A percentile compares a stretch with the other conserved stretches of the same genome.
Evolutionary conservation across 2,888 invertebrate genomes (phyloP).

Genomic region (Thelaira solivaga): DNA sequence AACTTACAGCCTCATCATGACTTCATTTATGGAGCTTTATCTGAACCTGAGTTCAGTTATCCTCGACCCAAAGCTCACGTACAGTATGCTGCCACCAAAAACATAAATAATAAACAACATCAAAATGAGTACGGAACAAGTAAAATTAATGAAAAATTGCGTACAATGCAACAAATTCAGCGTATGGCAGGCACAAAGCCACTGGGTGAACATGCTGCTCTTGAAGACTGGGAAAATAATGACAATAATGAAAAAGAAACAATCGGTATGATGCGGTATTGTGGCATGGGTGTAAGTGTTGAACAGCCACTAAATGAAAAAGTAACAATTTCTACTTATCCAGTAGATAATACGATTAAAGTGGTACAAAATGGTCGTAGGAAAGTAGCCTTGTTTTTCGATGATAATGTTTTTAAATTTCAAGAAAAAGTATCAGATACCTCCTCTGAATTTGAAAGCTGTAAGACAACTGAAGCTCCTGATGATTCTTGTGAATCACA

Average conservation of each 20-base stretch:
- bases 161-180: conserved; percentile 70
- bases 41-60: conserved; percentile 50
- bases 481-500: not conserved
- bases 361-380: conserved; percentile 66
- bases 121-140: conserved; percentile 44
- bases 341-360: conserved; percentile 62
- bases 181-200: conserved; percentile 69
- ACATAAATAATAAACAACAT: conserved; percentile 39
- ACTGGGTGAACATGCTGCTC: conserved; percentile 69
- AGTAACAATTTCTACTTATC: conserved; percentile 65
- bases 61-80: conserved; percentile 65
- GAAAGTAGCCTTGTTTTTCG: conserved; percentile 68
- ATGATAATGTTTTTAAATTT: conserved; percentile 68
- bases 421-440: conserved; percentile 49
- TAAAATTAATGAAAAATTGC: conserved; percentile 63
- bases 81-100: conserved; percentile 64
- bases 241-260: conserved; percentile 70
- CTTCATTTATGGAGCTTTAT: conserved; percentile 66
- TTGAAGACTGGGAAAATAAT: conserved; percentile 70
- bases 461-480: conserved; percentile 4
- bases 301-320: conserved; percentile 61
- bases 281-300: conserved; percentile 68
- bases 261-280: conserved; percentile 71
- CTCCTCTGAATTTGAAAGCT: conserved; percentile 21
- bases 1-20: conserved; percentile 70